These are phyloP conservation scores for Mizuhopecten yessoensis DNA, from an alignment of 1,140 invertebrate genomes.

Conservation along the genomic window DNA sequence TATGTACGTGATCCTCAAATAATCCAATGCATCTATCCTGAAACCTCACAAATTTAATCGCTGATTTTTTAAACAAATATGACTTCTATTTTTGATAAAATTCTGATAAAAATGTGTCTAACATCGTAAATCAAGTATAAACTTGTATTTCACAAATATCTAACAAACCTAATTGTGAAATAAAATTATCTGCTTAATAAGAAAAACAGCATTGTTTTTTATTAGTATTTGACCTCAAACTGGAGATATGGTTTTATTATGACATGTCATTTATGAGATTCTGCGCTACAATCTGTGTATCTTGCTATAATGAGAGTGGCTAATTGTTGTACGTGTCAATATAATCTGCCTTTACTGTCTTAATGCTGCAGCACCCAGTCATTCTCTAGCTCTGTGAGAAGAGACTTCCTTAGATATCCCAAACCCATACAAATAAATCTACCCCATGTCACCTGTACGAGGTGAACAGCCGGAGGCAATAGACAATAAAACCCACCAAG, in stretches of 20 bases:
- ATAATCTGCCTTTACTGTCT: neutral
- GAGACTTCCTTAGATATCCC: neutral
- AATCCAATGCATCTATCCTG: neutral
- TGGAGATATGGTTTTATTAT: too few relatives aligned
- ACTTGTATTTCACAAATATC: too few relatives aligned
- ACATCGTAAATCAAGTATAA: too few relatives aligned
- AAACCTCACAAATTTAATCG: neutral
- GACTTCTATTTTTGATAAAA: neutral
- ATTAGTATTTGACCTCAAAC: too few relatives aligned
- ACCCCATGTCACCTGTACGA: neutral
- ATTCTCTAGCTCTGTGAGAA: neutral
- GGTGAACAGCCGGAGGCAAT: neutral
- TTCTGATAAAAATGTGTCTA: too few relatives aligned
- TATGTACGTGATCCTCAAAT: neutral
- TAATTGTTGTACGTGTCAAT: neutral
- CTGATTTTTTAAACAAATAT: neutral
- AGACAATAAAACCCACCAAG: neutral
- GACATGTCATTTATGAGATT: too few relatives aligned
- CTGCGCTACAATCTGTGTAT: neutral
- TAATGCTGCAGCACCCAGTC: neutral
- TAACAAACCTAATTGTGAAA: too few relatives aligned
- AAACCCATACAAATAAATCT: slow-evolving; percentile 6
- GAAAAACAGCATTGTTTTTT: neutral
- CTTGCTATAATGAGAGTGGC: neutral
- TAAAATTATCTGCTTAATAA: neutral